phyloP scores from a whole-genome alignment of 2,113 vertebrate genomes.

The Cyprinodon tularosa region DNA sequence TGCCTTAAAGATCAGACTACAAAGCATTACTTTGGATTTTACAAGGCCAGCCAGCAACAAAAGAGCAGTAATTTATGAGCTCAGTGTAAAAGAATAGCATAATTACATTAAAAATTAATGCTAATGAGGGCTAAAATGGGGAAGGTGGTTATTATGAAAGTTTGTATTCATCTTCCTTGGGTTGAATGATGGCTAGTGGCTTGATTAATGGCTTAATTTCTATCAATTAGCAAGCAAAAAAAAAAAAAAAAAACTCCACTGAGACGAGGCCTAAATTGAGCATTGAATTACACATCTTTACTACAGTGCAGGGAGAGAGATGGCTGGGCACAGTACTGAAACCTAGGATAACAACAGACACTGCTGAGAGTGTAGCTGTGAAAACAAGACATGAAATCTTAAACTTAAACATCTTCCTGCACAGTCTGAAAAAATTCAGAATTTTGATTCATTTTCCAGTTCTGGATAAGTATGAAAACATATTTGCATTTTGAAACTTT shows the following conservation, averaged over 20 bases:
- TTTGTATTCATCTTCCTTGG: slow-evolving; percentile 99
- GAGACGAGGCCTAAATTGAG: slow-evolving; percentile 97
- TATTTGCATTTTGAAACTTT: background rate
- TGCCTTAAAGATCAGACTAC: slow-evolving; percentile 99
- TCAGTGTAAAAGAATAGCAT: slow-evolving; percentile 99
- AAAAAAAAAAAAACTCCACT: slow-evolving; percentile 84
- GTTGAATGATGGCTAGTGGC: slow-evolving; percentile 99
- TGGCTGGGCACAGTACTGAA: slow-evolving; percentile 65
- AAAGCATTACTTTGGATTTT: slow-evolving; percentile 99
- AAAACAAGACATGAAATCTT: background rate
- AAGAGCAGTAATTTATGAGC: slow-evolving; percentile 99
- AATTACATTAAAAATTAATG: slow-evolving; percentile 99
- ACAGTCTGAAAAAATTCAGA: background rate
- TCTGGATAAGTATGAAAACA: background rate
- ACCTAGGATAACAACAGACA: slow-evolving; percentile 70
- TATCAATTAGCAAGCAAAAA: slow-evolving; percentile 98
- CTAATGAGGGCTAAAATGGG: slow-evolving; percentile 99
- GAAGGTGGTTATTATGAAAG: slow-evolving; percentile 99
- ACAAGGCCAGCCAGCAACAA: slow-evolving; percentile 99
- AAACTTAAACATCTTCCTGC: slow-evolving; percentile 26
- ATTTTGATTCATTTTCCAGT: background rate
- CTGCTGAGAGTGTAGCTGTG: slow-evolving; percentile 18
- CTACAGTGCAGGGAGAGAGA: slow-evolving; percentile 76
- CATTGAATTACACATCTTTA: slow-evolving; percentile 97
- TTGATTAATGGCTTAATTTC: slow-evolving; percentile 99